Base-by-base conservation (phyloP, 2,888 invertebrate genomes). In the Drosophila kanekoi region DNA sequence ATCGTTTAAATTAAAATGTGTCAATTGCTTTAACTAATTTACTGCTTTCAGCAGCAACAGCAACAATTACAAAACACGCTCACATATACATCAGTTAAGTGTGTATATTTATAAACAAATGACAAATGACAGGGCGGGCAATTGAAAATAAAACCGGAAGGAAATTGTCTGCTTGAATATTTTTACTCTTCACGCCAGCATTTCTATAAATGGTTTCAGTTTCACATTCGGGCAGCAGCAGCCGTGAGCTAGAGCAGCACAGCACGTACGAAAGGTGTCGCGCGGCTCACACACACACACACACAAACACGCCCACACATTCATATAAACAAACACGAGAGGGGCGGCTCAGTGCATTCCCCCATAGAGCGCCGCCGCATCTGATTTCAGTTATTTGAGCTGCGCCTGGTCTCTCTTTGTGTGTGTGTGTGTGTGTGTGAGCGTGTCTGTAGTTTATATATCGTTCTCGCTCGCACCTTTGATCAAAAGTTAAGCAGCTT, bases 121-220 rank as follows among this genome's bases (percentile, higher is more conserved):
- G 73, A 77, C 79, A 81, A 84, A 82, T 71, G 74, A 83, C 79
- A 79, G 73, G 68, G 66, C 59, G 52, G 43, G 72, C 82, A 81
- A 83, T 81, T 88, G 82, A 79, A 83, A 86, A 78, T 56, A 71
- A 86, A 85, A 87, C 85, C 88, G 89, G 89, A 88, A 88, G 89
- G 78, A 88, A 89, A 85, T 78, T 66, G 79, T 84, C 84, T 87
- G 81, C 68, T 67, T 69, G 69, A 61, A 64, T 69, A 76, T 79
- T 76, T 79, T 38, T 58, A 77, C 76, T 64, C 60, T 60, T 48
- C 47, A 58, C 60, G 58, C 53, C 28, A 60, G 66, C 75, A 61
- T 85, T 80, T 80, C 85, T 71, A 75, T 84, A 81, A 87, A 85
- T 81, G 87, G 82, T 84, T 58, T 88, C 87, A 77, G 77, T 87